Base-by-base conservation (phyloP, 2,888 invertebrate genomes). In the Epinotia ramella region DNA sequence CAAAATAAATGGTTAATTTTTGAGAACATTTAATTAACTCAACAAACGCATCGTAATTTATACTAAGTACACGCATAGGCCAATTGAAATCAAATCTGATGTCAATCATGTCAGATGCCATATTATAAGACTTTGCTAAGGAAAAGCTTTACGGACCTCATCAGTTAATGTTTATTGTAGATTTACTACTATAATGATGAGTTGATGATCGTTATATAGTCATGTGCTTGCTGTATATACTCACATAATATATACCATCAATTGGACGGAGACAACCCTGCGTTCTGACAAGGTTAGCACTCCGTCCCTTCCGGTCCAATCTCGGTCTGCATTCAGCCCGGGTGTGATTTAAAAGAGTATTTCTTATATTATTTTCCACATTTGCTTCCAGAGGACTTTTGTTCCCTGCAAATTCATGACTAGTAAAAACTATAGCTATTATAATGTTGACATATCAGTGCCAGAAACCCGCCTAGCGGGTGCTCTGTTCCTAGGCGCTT, bases 241-340 rank as follows among this genome's bases (percentile, higher is more conserved):
- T 7, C 6, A 56, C 18, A 18, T 13, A 12, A 28, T 1, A 5
- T 59, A 59, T 24, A 20, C 4, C 5, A 13, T 28, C 40, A 11
- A n/a, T 46, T 20, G 64, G 13, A 46, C 46, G 46, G 46, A 13
- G 0, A 13, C 49, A 65, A 46, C 65, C 49, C 75, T 76, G n/a
- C 59, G 18, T 53, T 53, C n/a, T 56, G 75, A 24, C 71, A 53
- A 71, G 75, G 75, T 56, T 62, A 20, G 60, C 67, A 24, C 66
- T 53, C 44, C 44, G 71, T 71, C 66, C 75, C 66, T 71, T 76
- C 66, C 75, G 75, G 71, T 76, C 71, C 75, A 71, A 71, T 76
- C 60, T 28, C 71, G 11, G 60, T 16, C 66, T 66, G 62, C 59
- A 67, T 71, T 71, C 75, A 76, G 44, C 75, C n/a, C n/a, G 56